Base-by-base conservation (phyloP, 2,113 vertebrate genomes). In the Aythya baeri region DNA sequence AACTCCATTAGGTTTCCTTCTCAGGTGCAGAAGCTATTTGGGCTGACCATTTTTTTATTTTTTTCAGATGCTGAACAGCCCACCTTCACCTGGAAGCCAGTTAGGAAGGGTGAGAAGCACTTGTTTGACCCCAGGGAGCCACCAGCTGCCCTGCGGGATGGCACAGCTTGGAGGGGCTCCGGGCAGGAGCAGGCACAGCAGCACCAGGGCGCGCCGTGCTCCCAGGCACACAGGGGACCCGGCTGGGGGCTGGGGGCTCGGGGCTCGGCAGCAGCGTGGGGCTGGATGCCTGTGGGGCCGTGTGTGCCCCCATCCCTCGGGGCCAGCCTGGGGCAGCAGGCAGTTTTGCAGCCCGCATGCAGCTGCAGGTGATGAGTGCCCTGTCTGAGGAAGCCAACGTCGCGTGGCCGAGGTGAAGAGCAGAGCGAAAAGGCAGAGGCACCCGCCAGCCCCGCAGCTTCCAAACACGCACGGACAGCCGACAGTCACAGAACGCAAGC, bases 331-430 rank as follows among this genome's bases (percentile, higher is more conserved):
- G 17, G 36, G 36, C 29, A 49, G 22, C 0, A 8, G 34, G 25
- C 17, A 26, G 3, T 12, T 34, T 31, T 41, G 72, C 26, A 5
- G 1, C 12, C 21, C 17, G 17, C n/a, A 25, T 3, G 11, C 7
- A 8, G 7, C 36, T 13, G 36, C 0, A 4, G 31, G 32, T 4
- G 6, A 0, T 14, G 10, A 4, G 58, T 12, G 14, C 18, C 29
- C 6, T 3, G 3, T 5, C 55, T 4, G 8, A 10, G 43, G 32
- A 31, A 7, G 13, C 17, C 5, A 3, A 41, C 23, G 7, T 17
- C 0, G 0, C 3, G 27, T 11, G 27, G 8, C 41, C 21, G 2
- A 2, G 4, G 15, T 29, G 34, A 49, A 17, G 55, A 32, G 11
- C 52, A n/a, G 57, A 31, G 16, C 0, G 6, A 21, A 25, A 25